Evolutionary conservation across 30 jellyfish, hydroid and myxozoan genomes (phyloP).

Genomic region (Haliclystus octoradiatus): DNA sequence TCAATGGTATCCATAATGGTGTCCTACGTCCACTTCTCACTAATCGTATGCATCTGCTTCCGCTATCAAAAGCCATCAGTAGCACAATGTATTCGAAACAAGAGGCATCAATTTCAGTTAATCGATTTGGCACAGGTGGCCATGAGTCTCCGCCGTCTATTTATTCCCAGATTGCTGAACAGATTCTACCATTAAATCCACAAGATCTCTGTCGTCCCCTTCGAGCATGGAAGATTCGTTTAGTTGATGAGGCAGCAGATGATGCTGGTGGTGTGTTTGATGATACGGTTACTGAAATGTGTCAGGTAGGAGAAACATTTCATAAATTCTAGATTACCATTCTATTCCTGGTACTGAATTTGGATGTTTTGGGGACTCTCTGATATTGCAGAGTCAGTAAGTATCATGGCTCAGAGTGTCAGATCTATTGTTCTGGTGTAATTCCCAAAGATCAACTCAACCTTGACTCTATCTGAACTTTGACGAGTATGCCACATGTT

Average conservation of each 20-base stretch:
- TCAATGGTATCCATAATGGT: conserved; percentile 65
- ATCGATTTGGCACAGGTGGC: conserved; percentile 77
- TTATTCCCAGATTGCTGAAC: conserved; percentile 94
- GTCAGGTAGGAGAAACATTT: conserved; percentile 57
- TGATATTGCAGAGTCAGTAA: too few relatives aligned
- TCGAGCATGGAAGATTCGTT: conserved; percentile 81
- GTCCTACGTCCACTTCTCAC: conserved; percentile 51
- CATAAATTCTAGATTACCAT: too few relatives aligned
- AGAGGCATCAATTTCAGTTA: conserved; percentile 60
- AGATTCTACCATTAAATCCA: conserved; percentile 46
- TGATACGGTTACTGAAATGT: conserved; percentile 84
- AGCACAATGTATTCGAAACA: conserved; percentile 41
- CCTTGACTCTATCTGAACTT: too few relatives aligned
- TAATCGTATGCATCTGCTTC: conserved; percentile 59
- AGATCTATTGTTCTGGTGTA: too few relatives aligned
- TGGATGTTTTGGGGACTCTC: too few relatives aligned
- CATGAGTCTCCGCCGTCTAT: too few relatives aligned
- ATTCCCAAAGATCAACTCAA: too few relatives aligned
- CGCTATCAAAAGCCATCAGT: conserved; percentile 72
- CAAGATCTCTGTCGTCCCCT: conserved; percentile 53
- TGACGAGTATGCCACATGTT: too few relatives aligned
- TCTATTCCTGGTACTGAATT: too few relatives aligned
- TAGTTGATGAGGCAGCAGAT: conserved; percentile 90
- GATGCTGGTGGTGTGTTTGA: conserved; percentile 98
- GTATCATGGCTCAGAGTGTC: too few relatives aligned